Percentiles rank a stretch among this genome's conserved stretches.
These are phyloP conservation scores for Drosophila dives DNA, from an alignment of 2,888 invertebrate species.

Conservation along the genomic window DNA sequence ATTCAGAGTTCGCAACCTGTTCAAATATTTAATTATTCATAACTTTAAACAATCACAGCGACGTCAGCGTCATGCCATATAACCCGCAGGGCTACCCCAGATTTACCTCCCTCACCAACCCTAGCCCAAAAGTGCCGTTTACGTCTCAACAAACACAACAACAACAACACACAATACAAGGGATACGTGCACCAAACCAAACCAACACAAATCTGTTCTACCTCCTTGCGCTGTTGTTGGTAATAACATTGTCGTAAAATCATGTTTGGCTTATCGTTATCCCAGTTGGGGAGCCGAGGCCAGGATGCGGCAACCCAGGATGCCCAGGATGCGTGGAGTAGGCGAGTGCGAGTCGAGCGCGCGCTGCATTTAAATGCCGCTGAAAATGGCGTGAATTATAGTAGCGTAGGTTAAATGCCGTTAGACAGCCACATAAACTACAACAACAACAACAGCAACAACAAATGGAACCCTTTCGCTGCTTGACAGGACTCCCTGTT, in stretches of 20 bases:
- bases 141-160: constrained; percentile 71
- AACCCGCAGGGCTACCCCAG: constrained; percentile 44
- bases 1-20: constrained; percentile 59
- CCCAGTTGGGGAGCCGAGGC: constrained; percentile 46
- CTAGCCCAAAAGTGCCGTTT: constrained; percentile 43
- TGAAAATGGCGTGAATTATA: constrained; percentile 82
- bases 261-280: constrained; percentile 82
- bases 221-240: constrained; percentile 43
- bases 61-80: constrained; percentile 70
- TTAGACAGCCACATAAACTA: constrained; percentile 81
- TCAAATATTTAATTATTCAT: constrained; percentile 85
- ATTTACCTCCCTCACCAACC: constrained; percentile 9
- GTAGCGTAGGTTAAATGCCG: constrained; percentile 83
- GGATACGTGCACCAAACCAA: constrained; percentile 18
- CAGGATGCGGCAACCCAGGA: constrained; percentile 38
- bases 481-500: constrained; percentile 48
- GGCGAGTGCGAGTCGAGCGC: constrained; percentile 45
- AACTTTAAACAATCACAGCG: constrained; percentile 82
- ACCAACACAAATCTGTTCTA: background rate
- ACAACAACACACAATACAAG: constrained; percentile 46
- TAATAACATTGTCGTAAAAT: constrained; percentile 84
- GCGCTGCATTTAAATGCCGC: constrained; percentile 80
- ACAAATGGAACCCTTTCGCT: constrained; percentile 69
- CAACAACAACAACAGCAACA: constrained; percentile 57
- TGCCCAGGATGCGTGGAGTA: constrained; percentile 41